Evolutionary conservation across 1,140 invertebrate species (phyloP), one percentile per base, ranked within the genome.

Genomic region (Caerostris extrusa): DNA sequence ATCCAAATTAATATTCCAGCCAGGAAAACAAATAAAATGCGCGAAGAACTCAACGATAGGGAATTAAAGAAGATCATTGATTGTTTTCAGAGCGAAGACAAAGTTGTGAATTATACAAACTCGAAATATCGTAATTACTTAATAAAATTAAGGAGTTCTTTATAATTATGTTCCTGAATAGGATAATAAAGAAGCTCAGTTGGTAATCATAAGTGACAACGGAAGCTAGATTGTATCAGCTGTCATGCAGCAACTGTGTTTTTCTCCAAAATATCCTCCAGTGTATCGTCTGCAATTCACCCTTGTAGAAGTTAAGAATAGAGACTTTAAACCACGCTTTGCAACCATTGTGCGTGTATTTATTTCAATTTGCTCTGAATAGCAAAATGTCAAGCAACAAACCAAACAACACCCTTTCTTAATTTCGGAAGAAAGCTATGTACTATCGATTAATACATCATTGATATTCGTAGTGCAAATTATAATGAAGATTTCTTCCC

Each of bases 131-230:
- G 7, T 7, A 56, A 61, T 4, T 89, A 12, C 56, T 8, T 58
- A 5, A 87, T 87, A n/a, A 50, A 60, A 55, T 56, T 19, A 69
- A 53, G 55, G 17, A 14, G 64, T 89, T 7, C 14, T 93, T 2
- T 89, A 93, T 50, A 60, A 17, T 19, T 60, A 87, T 53, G 19
- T 56, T 19, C 56, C 57, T 17, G 69, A 81, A 12, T 57, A 61
- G 60, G 69, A 93, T 8, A n/a, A 12, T 3, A 19, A 88, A 7
- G 61, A 87, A 6, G 6, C n/a, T 56, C 53, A 81, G 19, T 55
- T 89, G 1, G 56, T 82, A 12, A 6, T 91, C 7, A 91, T 94
- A 3, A 64, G 56, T 82, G 93, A 94, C 55, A 94, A 94, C 57
- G 89, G 90, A 3, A 64, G 8, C 5, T 58, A 67, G 85, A 64